Evolutionary conservation across 2,113 vertebrate genomes (phyloP).

Genomic region (Verasper variegatus): DNA sequence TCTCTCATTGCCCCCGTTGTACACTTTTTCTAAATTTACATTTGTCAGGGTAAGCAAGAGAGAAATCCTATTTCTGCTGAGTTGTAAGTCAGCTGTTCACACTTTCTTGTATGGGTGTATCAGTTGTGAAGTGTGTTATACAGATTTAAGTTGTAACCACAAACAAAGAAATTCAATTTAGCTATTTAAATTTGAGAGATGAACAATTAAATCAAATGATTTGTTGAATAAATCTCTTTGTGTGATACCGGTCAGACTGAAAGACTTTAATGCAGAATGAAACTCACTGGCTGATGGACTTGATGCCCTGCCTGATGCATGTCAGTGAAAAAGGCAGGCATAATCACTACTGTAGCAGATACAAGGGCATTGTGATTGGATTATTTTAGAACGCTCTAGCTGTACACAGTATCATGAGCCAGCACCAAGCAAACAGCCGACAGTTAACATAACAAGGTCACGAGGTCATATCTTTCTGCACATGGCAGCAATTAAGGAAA

Average conservation of each 20-base stretch:
- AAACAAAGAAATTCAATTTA: not conserved
- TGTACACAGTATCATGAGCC: conserved; percentile 15
- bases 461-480: conserved; percentile 4
- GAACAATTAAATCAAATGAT: not conserved
- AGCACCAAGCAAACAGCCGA: conserved; percentile 13
- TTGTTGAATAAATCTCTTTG: conserved; percentile 5
- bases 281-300: not conserved
- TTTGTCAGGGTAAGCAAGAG: not conserved
- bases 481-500: conserved; percentile 14
- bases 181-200: not conserved
- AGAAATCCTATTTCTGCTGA: not conserved
- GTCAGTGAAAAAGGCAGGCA: not conserved
- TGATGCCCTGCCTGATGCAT: not conserved
- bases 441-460: conserved; percentile 10
- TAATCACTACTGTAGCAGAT: not conserved
- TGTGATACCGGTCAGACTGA: conserved; percentile 1
- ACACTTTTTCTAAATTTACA: not conserved
- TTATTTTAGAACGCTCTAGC: not conserved
- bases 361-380: not conserved
- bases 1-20: not conserved
- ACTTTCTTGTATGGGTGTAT: not conserved
- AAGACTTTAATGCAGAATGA: conserved; percentile 8
- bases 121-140: not conserved
- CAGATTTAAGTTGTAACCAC: not conserved
- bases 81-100: not conserved